These are phyloP conservation scores for Napeogenes sylphis DNA, from an alignment of 2,888 invertebrate species.

Conservation along the genomic window DNA sequence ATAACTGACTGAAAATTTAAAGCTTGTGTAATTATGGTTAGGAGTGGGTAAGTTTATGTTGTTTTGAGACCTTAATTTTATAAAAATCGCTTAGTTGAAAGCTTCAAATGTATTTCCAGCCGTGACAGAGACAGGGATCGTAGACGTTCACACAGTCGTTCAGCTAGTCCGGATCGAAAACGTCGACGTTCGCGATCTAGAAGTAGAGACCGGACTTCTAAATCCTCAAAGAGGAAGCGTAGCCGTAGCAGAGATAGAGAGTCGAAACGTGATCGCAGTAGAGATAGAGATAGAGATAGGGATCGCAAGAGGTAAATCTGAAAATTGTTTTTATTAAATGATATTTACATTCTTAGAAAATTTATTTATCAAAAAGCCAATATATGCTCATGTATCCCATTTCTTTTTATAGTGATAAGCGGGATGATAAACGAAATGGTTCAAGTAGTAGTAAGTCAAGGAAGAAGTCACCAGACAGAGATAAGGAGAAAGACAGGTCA, in stretches of 20 bases:
- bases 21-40: constrained; percentile 47
- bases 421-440: constrained; percentile 81
- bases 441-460: constrained; percentile 77
- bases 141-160: constrained; percentile 79
- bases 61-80: constrained; percentile 6
- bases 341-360: constrained; percentile 6
- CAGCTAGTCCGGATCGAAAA: constrained; percentile 76
- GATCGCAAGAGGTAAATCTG: constrained; percentile 63
- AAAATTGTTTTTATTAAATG: constrained; percentile 11
- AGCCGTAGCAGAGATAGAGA: constrained; percentile 83
- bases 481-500: constrained; percentile 67
- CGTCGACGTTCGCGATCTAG: constrained; percentile 77
- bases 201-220: constrained; percentile 78
- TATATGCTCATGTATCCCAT: constrained; percentile 6
- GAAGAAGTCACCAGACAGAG: constrained; percentile 67
- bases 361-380: not conserved
- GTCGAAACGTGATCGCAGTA: constrained; percentile 74
- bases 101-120: constrained; percentile 35
- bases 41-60: constrained; percentile 59
- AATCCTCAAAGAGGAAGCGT: constrained; percentile 79
- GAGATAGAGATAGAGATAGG: constrained; percentile 71
- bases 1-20: not conserved
- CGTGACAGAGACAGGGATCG: constrained; percentile 70
- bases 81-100: not conserved
- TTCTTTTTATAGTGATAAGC: constrained; percentile 65